These are phyloP conservation scores for Sipha flava DNA, from an alignment of 1,140 invertebrate genomes.

Conservation along the genomic window DNA sequence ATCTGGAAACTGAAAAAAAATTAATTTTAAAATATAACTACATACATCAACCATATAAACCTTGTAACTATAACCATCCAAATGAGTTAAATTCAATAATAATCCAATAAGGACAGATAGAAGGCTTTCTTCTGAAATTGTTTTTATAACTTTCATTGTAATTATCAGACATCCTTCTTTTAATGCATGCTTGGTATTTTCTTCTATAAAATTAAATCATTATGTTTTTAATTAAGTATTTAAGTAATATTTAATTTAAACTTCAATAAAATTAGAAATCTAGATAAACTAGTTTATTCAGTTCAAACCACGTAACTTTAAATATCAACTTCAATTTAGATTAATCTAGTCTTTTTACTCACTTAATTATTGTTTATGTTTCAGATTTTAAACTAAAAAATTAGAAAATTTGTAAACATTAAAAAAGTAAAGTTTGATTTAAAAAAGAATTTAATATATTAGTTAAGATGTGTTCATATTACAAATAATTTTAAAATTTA, in stretches of 20 bases:
- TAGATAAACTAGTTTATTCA: too few species aligned
- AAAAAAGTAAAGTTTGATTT: too few species aligned
- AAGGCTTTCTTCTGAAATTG: neutral
- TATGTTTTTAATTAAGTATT: neutral
- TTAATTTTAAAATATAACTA: neutral
- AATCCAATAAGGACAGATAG: neutral
- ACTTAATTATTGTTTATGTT: too few species aligned
- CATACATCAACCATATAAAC: neutral
- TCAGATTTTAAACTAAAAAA: too few species aligned
- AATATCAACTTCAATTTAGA: too few species aligned
- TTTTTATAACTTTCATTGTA: neutral
- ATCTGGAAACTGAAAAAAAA: neutral
- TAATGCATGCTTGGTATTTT: slow-evolving; percentile 10
- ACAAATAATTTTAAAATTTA: too few species aligned
- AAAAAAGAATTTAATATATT: too few species aligned
- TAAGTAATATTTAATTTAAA: neutral
- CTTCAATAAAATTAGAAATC: too few species aligned
- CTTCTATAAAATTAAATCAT: neutral
- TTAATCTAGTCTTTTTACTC: too few species aligned
- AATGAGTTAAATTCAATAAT: slow-evolving; percentile 21
- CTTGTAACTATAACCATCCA: neutral
- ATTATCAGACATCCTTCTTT: neutral
- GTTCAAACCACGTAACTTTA: too few species aligned
- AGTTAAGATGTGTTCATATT: too few species aligned
- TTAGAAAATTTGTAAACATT: too few species aligned